Base-by-base conservation (phyloP, 2,888 invertebrate genomes). In the Pristionchus entomophagus region DNA sequence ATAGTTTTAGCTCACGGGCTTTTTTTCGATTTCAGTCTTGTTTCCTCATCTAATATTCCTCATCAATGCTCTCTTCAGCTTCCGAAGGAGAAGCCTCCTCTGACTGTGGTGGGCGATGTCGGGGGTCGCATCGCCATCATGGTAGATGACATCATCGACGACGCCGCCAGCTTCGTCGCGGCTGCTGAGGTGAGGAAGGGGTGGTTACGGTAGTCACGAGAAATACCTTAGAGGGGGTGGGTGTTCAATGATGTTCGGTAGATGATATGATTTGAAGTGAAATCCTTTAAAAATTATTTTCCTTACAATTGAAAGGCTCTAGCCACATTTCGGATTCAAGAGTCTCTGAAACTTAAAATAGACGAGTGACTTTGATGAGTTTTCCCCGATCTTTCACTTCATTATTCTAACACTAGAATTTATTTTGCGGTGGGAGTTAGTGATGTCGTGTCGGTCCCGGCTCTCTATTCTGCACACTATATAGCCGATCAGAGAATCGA, bases 51-150 rank as follows among this genome's bases (percentile, higher is more conserved):
- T 38, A 38, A 41, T 29, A 6, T 32, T 26, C 12, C 56, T 22
- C 56, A n/a, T n/a, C n/a, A n/a, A n/a, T n/a, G n/a, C 26, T 35
- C n/a, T 38, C 78, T 62, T 51, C 78, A 86, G 84, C 62, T 87
- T 19, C 97, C 97, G 8, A 99, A 99, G 94, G 99, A 98, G 93
- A 99, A 99, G 94, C 98, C 98, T 0, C 99, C 99, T 17, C 96
- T 99, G 88, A 98, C 97, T 94, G 97, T 99, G 14, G 99, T 99
- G 17, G 99, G 99, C 0, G 99, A 99, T 94, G 99, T 99, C 0
- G 97, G 97, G 49, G 98, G 98, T 35, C 95, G 97, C 91, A 98
- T 99, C 93, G 99, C 99, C 82, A 99, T 99, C 91, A 98, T 99
- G 96, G 98, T 99, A 95, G 97, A 89, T 77, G 89, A 89, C 82